Conservation (phyloP, 2,888 invertebrate genomes). For the Glaucopsyche alexis region DNA sequence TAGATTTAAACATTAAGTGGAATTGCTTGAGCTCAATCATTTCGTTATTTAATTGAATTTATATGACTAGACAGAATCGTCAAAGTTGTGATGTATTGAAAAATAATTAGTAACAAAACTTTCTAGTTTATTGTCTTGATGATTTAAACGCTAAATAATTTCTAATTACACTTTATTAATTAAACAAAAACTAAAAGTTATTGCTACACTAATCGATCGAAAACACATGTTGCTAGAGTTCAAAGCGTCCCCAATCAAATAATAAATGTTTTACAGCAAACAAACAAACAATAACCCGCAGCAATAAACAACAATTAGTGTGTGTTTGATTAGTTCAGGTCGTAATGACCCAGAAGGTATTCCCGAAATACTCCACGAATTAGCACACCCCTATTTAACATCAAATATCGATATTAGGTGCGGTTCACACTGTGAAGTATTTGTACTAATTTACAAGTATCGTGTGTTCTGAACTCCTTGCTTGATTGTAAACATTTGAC, state of each 20-base stretch:
- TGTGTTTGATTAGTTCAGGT: slow-evolving; percentile 25
- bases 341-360: slow-evolving; percentile 42
- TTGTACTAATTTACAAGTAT: neutral
- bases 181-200: no score
- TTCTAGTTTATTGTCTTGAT: no score
- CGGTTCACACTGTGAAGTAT: neutral
- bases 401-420: slow-evolving; percentile 46
- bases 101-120: no score
- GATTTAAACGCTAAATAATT: no score
- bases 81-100: no score
- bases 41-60: no score
- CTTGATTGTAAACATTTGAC: no score
- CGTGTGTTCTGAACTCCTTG: no score
- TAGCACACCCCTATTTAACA: slow-evolving; percentile 62
- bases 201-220: neutral
- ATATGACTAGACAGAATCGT: no score
- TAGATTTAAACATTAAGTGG: no score
- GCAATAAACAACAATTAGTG: slow-evolving; percentile 27
- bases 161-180: no score
- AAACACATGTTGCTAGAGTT: neutral
- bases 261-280: neutral
- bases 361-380: slow-evolving; percentile 56
- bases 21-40: no score
- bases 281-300: slow-evolving; percentile 10
- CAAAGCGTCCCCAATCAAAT: neutral